A percentile compares a stretch with the other conserved stretches of the same genome.
Conservation (phyloP, 2,797 vertebrate genomes). For the Botia kubotai region DNA sequence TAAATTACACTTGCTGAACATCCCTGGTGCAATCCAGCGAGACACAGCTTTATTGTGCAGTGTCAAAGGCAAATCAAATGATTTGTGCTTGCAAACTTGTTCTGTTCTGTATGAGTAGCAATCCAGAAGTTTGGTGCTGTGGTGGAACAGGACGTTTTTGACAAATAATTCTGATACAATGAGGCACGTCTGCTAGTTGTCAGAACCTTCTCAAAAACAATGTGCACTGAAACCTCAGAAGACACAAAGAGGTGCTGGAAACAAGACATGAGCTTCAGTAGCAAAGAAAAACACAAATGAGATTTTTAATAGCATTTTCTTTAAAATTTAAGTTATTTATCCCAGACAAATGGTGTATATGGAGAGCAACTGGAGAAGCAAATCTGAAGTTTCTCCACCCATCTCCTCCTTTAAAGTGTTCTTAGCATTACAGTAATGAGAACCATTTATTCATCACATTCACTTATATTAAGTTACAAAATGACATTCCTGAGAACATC, state of each 20-base stretch:
- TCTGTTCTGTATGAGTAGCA: background rate
- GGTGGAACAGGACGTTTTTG: slow-evolving; percentile 29
- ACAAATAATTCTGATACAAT: slow-evolving; percentile 38
- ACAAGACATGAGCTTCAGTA: slow-evolving; percentile 18
- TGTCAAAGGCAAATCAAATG: slow-evolving; percentile 44
- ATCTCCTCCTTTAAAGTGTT: too few species aligned
- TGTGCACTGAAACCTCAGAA: background rate
- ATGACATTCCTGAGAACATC: too few species aligned
- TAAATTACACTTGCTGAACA: slow-evolving; percentile 72
- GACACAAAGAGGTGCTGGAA: slow-evolving; percentile 13
- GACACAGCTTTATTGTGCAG: slow-evolving; percentile 71
- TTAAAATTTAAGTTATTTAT: background rate
- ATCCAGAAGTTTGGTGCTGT: slow-evolving; percentile 26
- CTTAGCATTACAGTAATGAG: too few species aligned
- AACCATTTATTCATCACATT: too few species aligned
- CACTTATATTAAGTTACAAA: too few species aligned
- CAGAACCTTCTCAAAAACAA: slow-evolving; percentile 37
- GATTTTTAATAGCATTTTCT: too few species aligned
- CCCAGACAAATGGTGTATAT: background rate
- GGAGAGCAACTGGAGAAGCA: background rate
- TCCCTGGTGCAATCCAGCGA: slow-evolving; percentile 58
- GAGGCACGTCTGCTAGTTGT: slow-evolving; percentile 35
- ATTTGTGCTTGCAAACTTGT: background rate
- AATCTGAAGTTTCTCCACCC: too few species aligned
- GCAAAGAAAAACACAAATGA: background rate